Conservation (phyloP, 2,113 vertebrate genomes). For the Boleophthalmus pectinirostris region DNA sequence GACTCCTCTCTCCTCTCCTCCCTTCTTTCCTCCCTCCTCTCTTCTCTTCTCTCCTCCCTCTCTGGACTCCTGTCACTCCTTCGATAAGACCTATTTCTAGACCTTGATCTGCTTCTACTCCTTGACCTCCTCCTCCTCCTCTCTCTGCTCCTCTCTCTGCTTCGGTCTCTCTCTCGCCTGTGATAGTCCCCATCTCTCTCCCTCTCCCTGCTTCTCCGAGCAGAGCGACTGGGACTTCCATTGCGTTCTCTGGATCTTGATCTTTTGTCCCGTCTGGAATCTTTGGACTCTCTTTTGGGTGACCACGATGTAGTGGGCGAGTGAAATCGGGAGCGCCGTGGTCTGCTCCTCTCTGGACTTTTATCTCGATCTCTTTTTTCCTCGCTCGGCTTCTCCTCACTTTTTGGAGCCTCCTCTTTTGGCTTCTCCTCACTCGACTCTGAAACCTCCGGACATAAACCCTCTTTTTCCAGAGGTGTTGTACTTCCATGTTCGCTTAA, state of each 20-base stretch:
- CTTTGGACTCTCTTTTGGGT: slow-evolving; percentile 80
- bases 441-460: slow-evolving; percentile 1
- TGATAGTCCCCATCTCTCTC: slow-evolving; percentile 66
- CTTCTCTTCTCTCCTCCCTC: slow-evolving; percentile 75
- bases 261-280: slow-evolving; percentile 71
- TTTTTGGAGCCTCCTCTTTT: slow-evolving; percentile 21
- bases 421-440: slow-evolving; percentile 9
- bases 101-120: slow-evolving; percentile 82
- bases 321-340: slow-evolving; percentile 89
- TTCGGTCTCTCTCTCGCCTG: slow-evolving; percentile 59
- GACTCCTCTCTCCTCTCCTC: slow-evolving; percentile 80
- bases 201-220: slow-evolving; percentile 81
- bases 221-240: slow-evolving; percentile 75
- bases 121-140: slow-evolving; percentile 82
- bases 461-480: slow-evolving; percentile 49
- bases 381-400: background rate
- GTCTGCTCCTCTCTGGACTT: slow-evolving; percentile 65
- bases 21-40: slow-evolving; percentile 59
- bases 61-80: slow-evolving; percentile 73
- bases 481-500: slow-evolving; percentile 79
- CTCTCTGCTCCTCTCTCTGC: slow-evolving; percentile 81
- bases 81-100: slow-evolving; percentile 81
- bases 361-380: slow-evolving; percentile 37
- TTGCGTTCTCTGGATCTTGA: slow-evolving; percentile 76
- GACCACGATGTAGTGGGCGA: slow-evolving; percentile 94